Evolutionary conservation across 2,113 vertebrate genomes (phyloP).

Genomic region (Bos taurus): DNA sequence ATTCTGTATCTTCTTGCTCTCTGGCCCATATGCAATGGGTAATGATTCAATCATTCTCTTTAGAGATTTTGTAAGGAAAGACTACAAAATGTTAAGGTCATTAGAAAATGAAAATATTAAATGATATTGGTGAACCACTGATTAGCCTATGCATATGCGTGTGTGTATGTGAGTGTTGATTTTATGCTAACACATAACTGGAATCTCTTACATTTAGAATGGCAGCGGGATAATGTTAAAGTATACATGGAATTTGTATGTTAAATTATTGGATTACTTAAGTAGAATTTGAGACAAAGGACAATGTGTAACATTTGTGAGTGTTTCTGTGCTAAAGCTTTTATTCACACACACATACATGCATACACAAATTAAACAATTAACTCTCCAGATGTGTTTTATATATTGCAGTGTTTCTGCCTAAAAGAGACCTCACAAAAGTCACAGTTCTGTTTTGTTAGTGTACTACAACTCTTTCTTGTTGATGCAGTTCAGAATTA

Average conservation of each 20-base stretch:
- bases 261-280: neutral
- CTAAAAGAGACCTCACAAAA: neutral
- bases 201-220: neutral
- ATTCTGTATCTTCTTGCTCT: neutral
- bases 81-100: neutral
- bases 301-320: neutral
- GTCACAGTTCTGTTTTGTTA: neutral
- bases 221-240: neutral
- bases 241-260: neutral
- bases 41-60: neutral
- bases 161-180: neutral
- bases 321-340: neutral
- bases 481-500: neutral
- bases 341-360: neutral
- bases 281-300: neutral
- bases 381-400: neutral
- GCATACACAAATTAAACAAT: neutral
- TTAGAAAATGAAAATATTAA: neutral
- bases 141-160: neutral
- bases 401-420: fast-evolving
- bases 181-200: neutral
- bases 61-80: neutral
- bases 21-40: neutral
- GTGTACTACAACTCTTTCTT: neutral
- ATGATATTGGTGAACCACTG: neutral